phyloP scores from a whole-genome alignment of 2,888 invertebrate species.

The Druceiella hillmani region DNA sequence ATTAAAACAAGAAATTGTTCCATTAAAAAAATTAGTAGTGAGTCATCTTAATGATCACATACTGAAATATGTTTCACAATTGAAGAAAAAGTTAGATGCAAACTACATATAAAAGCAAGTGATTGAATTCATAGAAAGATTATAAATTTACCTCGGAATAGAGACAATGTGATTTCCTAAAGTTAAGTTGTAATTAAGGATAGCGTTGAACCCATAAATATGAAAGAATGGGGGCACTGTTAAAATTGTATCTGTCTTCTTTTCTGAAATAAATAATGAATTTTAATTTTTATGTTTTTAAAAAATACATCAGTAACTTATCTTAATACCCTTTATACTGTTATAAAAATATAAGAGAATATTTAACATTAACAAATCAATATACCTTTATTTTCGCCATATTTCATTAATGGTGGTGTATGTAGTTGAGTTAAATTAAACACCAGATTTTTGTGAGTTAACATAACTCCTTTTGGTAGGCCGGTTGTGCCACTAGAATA shows the following conservation, averaged over 20 bases:
- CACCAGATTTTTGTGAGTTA: conserved; percentile 64
- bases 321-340: conserved; percentile 25
- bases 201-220: conserved; percentile 69
- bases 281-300: conserved; percentile 36
- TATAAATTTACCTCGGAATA: conserved; percentile 49
- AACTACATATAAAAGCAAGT: too few relatives aligned
- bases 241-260: conserved; percentile 51
- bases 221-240: conserved; percentile 74
- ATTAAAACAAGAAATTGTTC: too few relatives aligned
- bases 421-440: conserved; percentile 48
- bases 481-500: conserved; percentile 75
- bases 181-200: conserved; percentile 55
- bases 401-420: conserved; percentile 41
- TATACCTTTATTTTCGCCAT: conserved; percentile 39
- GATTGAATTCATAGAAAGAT: too few relatives aligned
- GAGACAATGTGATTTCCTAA: conserved; percentile 60
- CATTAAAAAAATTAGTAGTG: too few relatives aligned
- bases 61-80: too few relatives aligned
- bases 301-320: conserved; percentile 37
- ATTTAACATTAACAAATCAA: background rate
- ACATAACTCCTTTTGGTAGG: conserved; percentile 73
- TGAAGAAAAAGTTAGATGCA: too few relatives aligned
- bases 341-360: conserved; percentile 6
- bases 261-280: too few relatives aligned
- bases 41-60: too few relatives aligned